Evolutionary conservation across 1,140 invertebrate genomes (phyloP), one percentile per base, ranked within the genome.

Genomic region (Tetramorium alpestre): DNA sequence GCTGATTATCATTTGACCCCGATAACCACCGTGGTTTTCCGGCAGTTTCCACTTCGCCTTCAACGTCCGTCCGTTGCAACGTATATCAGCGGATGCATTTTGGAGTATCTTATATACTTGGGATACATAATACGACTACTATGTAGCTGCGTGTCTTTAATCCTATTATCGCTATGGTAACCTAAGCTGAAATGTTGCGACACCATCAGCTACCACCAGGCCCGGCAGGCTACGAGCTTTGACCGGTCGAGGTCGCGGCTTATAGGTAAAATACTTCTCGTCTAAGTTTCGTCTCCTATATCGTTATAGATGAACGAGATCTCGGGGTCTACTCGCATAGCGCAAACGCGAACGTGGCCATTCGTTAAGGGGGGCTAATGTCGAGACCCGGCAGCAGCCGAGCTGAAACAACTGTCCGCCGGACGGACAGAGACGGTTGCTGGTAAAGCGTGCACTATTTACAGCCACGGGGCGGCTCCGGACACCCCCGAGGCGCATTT

Each of bases 401-500:
- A 41, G 41, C 25, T 72, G 67, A 28, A 70, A 82, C 78, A 82
- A 60, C 38, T 67, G 6, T 13, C 64, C 25, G 44, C 13, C 38
- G 67, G 25, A 73, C 33, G 64, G 47, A 73, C 51, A 84, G 69
- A 62, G 80, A 75, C 51, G 54, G 69, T 62, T 84, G 69, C 47
- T 67, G 77, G 85, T 38, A 86, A 86, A 81, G 85, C 76, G 85
- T 81, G 64, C 51, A 70, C 80, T 86, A 86, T 86, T 86, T 86
- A 86, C 85, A 60, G n/a, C 64, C 62, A 58, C 64, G 62, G 58
- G 56, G 16, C 67, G 22, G 25, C 18, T n/a, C 67, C 25, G 80
- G 38, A 73, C 69, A 78, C 64, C 85, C 51, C 85, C 58, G 89
- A 90, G 90, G 91, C 85, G 92, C 91, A 92, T 93, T 93, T 93